Percentiles rank a stretch among this genome's conserved stretches.
These are phyloP conservation scores for Ooceraea biroi DNA, from an alignment of 1,140 invertebrate species.

Conservation along the genomic window DNA sequence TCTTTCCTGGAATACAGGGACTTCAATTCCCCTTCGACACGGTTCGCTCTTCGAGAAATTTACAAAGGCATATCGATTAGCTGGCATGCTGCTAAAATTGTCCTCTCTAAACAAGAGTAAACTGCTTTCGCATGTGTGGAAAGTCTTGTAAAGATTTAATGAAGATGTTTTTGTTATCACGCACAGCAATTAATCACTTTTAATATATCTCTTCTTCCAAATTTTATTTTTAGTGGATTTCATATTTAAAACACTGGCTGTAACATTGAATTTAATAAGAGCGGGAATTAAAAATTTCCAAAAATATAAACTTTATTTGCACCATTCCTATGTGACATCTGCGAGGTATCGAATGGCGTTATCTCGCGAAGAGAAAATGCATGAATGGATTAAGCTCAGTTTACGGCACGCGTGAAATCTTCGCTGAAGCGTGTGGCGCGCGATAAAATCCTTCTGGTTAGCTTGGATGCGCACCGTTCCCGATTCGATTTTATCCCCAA, in stretches of 20 bases:
- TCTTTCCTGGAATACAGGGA: conserved; percentile 22
- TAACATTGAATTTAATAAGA: no score
- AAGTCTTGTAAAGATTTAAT: no score
- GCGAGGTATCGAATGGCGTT: neutral
- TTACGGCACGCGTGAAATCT: conserved; percentile 41
- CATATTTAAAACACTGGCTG: no score
- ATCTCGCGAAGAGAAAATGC: conserved; percentile 21
- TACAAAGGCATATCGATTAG: conserved; percentile 41
- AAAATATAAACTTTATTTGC: neutral
- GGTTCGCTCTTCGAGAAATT: conserved; percentile 11
- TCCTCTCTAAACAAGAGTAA: neutral
- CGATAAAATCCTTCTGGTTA: conserved; percentile 58
- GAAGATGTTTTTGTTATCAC: no score
- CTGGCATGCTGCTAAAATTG: neutral
- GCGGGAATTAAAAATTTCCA: neutral
- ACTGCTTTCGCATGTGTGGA: neutral
- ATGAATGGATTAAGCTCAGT: conserved; percentile 49
- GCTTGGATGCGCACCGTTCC: conserved; percentile 27
- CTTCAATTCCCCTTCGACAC: conserved; percentile 10
- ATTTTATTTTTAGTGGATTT: no score
- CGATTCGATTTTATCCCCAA: conserved; percentile 47
- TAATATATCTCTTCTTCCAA: no score
- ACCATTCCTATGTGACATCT: neutral
- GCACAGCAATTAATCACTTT: no score
- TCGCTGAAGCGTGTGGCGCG: conserved; percentile 36